Percentiles rank a stretch among this genome's conserved stretches.
phyloP scores from a whole-genome alignment of 2,888 invertebrate genomes.

The Acronicta leporina region DNA sequence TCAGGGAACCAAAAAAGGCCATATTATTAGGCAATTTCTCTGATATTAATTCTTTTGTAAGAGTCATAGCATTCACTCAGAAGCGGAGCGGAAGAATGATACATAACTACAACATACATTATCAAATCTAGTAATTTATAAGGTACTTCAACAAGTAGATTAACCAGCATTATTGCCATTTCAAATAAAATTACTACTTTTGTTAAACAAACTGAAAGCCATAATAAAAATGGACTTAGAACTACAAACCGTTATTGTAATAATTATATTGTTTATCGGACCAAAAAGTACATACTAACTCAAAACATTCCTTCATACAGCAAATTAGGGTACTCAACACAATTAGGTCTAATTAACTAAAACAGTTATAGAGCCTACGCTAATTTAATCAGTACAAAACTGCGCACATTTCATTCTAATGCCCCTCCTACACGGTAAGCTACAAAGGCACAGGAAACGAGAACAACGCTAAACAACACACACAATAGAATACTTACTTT shows the following conservation, averaged over 20 bases:
- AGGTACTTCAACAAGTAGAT: too few relatives aligned
- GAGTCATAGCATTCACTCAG: too few relatives aligned
- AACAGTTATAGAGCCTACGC: slow-evolving; percentile 42
- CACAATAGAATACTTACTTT: slow-evolving; percentile 77
- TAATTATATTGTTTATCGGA: background rate
- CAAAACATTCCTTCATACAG: background rate
- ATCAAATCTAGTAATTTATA: too few relatives aligned
- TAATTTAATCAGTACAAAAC: slow-evolving; percentile 50
- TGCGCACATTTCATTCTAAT: slow-evolving; percentile 25
- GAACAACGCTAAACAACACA: slow-evolving; percentile 54
- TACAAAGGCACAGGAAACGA: slow-evolving; percentile 40
- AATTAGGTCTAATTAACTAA: slow-evolving; percentile 39
- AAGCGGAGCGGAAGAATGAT: too few relatives aligned
- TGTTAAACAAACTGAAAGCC: too few relatives aligned
- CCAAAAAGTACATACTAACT: background rate
- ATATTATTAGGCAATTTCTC: too few relatives aligned
- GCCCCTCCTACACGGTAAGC: slow-evolving; percentile 53
- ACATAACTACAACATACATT: too few relatives aligned
- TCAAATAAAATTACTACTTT: too few relatives aligned
- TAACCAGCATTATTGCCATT: too few relatives aligned
- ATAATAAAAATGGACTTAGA: too few relatives aligned
- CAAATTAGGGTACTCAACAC: slow-evolving; percentile 22
- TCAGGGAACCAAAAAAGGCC: too few relatives aligned
- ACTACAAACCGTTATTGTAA: background rate
- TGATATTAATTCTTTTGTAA: too few relatives aligned